Conservation (phyloP, 2,113 vertebrate species). For the Phalacrocorax pelagicus region DNA sequence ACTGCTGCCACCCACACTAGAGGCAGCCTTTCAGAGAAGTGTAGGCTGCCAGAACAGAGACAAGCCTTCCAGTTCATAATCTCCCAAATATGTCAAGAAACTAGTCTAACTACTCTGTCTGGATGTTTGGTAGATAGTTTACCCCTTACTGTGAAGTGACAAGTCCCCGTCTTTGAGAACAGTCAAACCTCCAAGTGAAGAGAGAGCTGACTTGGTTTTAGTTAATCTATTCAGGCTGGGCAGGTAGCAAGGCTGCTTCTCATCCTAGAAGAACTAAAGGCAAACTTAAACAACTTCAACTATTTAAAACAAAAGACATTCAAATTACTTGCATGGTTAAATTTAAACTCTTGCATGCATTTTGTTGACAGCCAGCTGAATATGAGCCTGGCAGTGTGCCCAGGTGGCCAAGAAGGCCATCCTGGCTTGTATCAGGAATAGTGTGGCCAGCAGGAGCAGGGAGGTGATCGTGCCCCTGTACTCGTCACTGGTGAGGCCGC, state of each 20-base stretch:
- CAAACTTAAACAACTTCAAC: neutral
- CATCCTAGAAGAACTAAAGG: neutral
- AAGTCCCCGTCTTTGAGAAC: neutral
- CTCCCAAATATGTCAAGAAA: conserved; percentile 37
- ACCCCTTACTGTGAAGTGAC: neutral
- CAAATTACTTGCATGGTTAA: neutral
- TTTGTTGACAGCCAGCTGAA: no score
- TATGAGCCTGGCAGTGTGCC: no score
- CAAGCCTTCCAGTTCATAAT: conserved; percentile 26
- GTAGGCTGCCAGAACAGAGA: neutral
- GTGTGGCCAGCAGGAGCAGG: no score
- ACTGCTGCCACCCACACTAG: conserved; percentile 25
- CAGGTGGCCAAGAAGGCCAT: no score
- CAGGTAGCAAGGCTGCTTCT: neutral
- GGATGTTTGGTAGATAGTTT: neutral
- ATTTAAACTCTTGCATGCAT: neutral
- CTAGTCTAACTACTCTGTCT: conserved; percentile 23
- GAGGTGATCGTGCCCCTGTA: no score
- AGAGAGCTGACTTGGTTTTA: neutral
- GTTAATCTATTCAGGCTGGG: neutral
- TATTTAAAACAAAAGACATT: neutral
- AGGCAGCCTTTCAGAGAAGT: conserved; percentile 26
- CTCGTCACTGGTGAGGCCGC: no score
- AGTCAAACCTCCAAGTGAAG: neutral
- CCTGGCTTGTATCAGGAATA: no score